phyloP scores from a whole-genome alignment of 2,888 invertebrate species.

The Arctia plantaginis region DNA sequence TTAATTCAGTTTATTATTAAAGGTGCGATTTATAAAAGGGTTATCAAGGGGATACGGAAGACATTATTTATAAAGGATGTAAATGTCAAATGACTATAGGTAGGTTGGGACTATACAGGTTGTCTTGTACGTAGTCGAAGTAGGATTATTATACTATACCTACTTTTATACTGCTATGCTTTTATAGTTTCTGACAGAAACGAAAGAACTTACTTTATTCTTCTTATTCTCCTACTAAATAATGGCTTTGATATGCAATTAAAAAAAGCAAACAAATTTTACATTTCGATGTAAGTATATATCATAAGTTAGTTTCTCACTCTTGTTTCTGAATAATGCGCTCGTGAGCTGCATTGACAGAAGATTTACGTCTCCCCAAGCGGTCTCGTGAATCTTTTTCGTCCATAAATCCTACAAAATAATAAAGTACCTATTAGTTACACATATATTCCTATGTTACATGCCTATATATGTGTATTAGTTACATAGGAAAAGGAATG shows the following conservation, averaged over 20 bases:
- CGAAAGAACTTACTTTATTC: background rate
- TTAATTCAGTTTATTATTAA: too few relatives aligned
- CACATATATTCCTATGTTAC: background rate
- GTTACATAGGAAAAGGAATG: too few relatives aligned
- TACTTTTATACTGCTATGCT: background rate
- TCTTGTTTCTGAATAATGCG: constrained; percentile 78
- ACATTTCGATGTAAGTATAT: background rate
- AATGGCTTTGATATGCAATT: background rate
- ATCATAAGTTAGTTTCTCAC: constrained; percentile 69
- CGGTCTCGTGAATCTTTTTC: constrained; percentile 82
- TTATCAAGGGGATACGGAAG: too few relatives aligned
- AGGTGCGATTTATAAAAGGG: too few relatives aligned
- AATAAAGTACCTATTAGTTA: constrained; percentile 1
- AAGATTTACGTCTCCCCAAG: constrained; percentile 81
- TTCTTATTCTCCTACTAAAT: background rate
- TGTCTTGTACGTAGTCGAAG: background rate
- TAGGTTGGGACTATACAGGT: too few relatives aligned
- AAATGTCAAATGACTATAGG: background rate
- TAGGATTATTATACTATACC: background rate
- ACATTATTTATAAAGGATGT: background rate
- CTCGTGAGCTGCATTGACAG: constrained; percentile 74
- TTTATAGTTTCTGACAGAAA: too few relatives aligned
- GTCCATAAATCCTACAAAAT: constrained; percentile 72
- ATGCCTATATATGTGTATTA: too few relatives aligned
- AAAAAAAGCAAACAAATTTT: background rate